These are phyloP conservation scores for Corapipo altera DNA, from an alignment of 2,113 vertebrate species.

Conservation along the genomic window DNA sequence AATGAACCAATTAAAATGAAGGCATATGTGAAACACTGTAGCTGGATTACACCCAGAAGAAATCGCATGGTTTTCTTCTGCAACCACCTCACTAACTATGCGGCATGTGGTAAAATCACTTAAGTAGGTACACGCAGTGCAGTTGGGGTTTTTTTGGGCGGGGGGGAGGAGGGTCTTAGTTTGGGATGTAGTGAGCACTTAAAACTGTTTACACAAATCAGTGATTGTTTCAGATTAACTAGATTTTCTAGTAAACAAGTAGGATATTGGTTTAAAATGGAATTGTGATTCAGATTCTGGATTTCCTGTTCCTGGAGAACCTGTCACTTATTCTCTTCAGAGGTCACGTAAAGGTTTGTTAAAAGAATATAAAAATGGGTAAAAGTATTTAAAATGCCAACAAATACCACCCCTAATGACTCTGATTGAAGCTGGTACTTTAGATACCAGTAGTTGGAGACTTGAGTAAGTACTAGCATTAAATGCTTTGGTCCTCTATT, in stretches of 20 bases:
- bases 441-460: neutral
- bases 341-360: neutral
- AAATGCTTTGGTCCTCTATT: neutral
- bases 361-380: neutral
- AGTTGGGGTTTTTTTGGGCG: neutral
- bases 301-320: neutral
- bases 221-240: neutral
- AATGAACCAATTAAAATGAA: neutral
- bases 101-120: neutral
- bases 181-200: neutral
- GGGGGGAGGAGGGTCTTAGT: neutral
- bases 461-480: neutral
- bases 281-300: neutral
- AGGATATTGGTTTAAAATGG: neutral
- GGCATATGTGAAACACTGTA: neutral
- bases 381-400: neutral
- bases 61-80: constrained; percentile 14
- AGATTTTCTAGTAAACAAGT: neutral
- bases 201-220: neutral
- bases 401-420: neutral
- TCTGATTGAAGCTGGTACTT: neutral
- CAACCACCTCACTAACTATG: neutral
- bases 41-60: constrained; percentile 36
- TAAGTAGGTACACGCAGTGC: neutral
- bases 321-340: neutral